Evolutionary conservation across 2,888 invertebrate genomes (phyloP).

Genomic region (Perdita meconis): DNA sequence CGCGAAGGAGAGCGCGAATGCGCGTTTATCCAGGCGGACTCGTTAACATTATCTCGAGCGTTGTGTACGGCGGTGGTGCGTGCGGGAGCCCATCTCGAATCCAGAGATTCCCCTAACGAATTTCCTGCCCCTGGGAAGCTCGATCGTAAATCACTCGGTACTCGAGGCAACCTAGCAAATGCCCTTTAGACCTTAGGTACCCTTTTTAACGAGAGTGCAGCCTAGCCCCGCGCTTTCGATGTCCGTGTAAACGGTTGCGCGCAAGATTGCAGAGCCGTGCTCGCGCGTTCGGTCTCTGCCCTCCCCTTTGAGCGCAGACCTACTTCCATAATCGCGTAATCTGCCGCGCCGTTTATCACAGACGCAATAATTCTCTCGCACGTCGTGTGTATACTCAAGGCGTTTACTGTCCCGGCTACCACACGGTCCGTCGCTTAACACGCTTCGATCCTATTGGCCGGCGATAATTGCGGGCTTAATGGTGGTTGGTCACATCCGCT

Average conservation of each 20-base stretch:
- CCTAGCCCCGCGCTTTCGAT: conserved; percentile 45
- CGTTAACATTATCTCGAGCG: conserved; percentile 78
- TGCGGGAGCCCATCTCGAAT: conserved; percentile 79
- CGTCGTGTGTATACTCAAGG: conserved; percentile 39
- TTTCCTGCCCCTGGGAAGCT: conserved; percentile 79
- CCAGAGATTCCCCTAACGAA: conserved; percentile 80
- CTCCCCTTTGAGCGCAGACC: conserved; percentile 49
- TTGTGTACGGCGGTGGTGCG: conserved; percentile 75
- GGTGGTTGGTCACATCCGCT: neutral
- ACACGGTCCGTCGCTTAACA: conserved; percentile 37
- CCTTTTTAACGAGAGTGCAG: conserved; percentile 65
- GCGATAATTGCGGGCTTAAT: conserved; percentile 27
- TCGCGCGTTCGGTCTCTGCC: conserved; percentile 11
- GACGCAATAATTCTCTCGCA: conserved; percentile 53
- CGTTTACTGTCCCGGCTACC: conserved; percentile 48
- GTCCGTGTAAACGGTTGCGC: conserved; percentile 52
- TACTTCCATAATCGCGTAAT: conserved; percentile 65
- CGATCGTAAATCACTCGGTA: conserved; percentile 79
- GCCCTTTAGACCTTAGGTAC: conserved; percentile 56
- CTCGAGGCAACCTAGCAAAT: conserved; percentile 66
- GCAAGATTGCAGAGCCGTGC: conserved; percentile 47
- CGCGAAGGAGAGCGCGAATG: too few species aligned
- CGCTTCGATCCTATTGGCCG: conserved; percentile 40
- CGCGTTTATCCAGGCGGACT: conserved; percentile 74
- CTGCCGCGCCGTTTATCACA: conserved; percentile 60